Base-by-base conservation (phyloP, 2,888 invertebrate species). In the Leuctra nigra region DNA sequence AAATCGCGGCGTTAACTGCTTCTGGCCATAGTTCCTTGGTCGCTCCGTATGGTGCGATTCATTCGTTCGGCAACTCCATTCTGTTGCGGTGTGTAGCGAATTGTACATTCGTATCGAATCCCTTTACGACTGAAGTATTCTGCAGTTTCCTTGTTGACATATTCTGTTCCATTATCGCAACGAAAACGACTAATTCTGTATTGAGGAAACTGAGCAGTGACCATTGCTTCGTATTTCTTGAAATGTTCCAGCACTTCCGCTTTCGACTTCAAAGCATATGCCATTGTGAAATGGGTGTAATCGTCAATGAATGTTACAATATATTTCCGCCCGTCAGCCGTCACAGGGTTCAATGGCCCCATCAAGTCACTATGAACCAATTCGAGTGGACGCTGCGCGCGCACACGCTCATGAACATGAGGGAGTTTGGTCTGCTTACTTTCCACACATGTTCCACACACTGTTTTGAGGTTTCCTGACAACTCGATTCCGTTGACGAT, bases 161-260 rank as follows among this genome's bases (percentile, higher is more conserved):
- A 67, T 61, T 68, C 68, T 14, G 44, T 52, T 18, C 65, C 66
- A 39, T 65, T 65, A 59, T 67, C 67, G 7, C 64, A 63, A 25
- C 66, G 58, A 9, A 68, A 54, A 14, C 52, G 57, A 46, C 63
- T 63, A 2, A 66, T 59, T 33, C 33, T 48, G 54, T 64, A 63
- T 9, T 35, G 41, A 1, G 61, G 62, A 16, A 63, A 56, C 38
- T 61, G 63, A 38, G 61, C 35, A 47, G 62, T 63, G 16, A 62
- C 61, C 54, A 63, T 59, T 54, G 62, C 60, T 56, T 66, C 59
- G 53, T 63, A 65, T 14, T 63, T 39, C 47, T 61, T 63, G 23
- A 66, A 60, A n/a, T 53, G 56, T 50, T 61, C 52, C 23, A 61
- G 57, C n/a, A 61, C 59, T 35, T 61, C 63, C 44, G 46, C 53